Conservation (phyloP, 2,888 invertebrate species). For the Rugalucina vietnamica region DNA sequence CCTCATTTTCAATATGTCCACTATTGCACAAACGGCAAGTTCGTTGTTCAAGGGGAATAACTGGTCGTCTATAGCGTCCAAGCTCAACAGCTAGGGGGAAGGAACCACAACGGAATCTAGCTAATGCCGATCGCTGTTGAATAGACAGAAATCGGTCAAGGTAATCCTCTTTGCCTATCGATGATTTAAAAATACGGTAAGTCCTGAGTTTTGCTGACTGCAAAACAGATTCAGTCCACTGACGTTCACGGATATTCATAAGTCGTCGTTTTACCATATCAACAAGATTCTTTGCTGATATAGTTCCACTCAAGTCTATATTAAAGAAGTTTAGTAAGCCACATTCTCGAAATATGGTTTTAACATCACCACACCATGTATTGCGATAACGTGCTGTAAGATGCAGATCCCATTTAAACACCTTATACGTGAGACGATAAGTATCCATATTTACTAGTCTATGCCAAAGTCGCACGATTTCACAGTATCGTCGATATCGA, state of each 20-base stretch:
- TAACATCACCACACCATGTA: background rate
- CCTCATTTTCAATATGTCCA: background rate
- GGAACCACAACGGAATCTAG: background rate
- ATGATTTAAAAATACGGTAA: background rate
- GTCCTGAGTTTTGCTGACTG: background rate
- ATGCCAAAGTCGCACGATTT: background rate
- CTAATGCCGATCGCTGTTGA: background rate
- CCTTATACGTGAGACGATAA: background rate
- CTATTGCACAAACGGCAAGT: background rate
- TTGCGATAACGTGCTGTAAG: background rate
- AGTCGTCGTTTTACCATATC: background rate
- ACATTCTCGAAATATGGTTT: background rate
- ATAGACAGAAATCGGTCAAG: background rate
- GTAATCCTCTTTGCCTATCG: background rate
- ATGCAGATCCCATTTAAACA: background rate
- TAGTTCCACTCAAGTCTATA: background rate
- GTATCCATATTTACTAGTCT: background rate
- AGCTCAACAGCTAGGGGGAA: background rate
- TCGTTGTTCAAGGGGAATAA: background rate
- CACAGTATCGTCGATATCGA: background rate
- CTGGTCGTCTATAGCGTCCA: background rate
- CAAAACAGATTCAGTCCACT: background rate
- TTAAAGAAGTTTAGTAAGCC: background rate
- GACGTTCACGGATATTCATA: background rate
- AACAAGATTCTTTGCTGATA: background rate